Evolutionary conservation across 2,888 invertebrate species (phyloP), one percentile per base, ranked within the genome.

Genomic region (Sarcophaga variegata): DNA sequence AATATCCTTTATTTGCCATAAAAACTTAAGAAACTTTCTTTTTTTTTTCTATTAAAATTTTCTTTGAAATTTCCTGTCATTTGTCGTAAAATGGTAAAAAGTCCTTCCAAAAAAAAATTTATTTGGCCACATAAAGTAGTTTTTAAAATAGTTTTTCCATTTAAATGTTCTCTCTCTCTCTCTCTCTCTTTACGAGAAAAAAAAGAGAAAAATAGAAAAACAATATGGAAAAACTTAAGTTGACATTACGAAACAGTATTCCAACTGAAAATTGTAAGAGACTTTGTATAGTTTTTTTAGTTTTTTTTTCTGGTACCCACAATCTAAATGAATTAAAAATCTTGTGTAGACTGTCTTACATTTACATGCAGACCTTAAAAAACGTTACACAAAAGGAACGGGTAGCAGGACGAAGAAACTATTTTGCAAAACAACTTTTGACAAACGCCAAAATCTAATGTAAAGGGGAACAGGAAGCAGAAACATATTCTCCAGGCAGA

Each of bases 311-410:
- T 22, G n/a, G 76, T 75, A 67, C 81, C 81, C 87, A 80, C 84
- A 84, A 82, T 79, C 69, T 87, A 87, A 87, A 82, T 87, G 87
- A 87, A 87, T 87, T 87, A 87, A 84, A 87, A 87, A 87, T 84
- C 84, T 87, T 87, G 62, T 67, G 27, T 77, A 62, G 54, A 54
- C 54, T 54, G 54, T 54, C 54, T 54, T 54, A 54, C 54, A 54
- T 14, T 17, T 54, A 17, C 54, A 54, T 14, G 17, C 2, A 54
- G 54, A 14, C 17, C 14, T 4, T 14, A 54, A 17, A 14, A 54
- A 54, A 17, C 54, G 12, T 8, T 0, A 1, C 37, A 10, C 10
- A 37, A 1, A 10, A 37, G 10, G 37, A 37, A 2, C 8, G 37
- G 1, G 37, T 37, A 37, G 6, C 1, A 37, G 37, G 37, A 37